Base-by-base conservation (phyloP, 2,113 vertebrate species). In the Chroicocephalus ridibundus region DNA sequence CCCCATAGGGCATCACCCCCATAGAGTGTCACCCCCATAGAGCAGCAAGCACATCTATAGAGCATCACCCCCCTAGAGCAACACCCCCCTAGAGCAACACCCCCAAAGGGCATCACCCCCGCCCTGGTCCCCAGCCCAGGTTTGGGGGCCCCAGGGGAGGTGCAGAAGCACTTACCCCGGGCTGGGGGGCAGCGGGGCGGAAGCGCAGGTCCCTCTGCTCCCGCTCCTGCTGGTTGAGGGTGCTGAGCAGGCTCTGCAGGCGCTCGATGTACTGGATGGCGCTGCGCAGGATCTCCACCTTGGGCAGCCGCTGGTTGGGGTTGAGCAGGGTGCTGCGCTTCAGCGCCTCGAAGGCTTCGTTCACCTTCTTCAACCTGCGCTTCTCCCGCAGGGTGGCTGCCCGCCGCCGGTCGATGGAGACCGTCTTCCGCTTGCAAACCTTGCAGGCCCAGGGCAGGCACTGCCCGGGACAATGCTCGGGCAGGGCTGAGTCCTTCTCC, bases 191-290 rank as follows among this genome's bases (percentile, higher is more conserved):
- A 1, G 93, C 11, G 31, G 97, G 93, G 12, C 97, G 96, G 93
- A 98, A 99, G 94, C 98, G 99, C 93, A 99, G 96, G 25, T 98
- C 98, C 7, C 98, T 74, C 95, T 98, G 99, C 77, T 99, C 99
- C 0, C 98, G 98, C 93, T 99, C 99, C 98, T 99, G 99, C 98
- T 99, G 99, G 98, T 99, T 99, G 94, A 99, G 99, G 57, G 99
- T 99, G 96, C 99, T 98, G 97, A 99, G 99, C 95, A 99, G 97
- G 25, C 99, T 99, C 98, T 99, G 99, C 54, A 99, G 98, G 75
- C 99, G 98, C 96, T 99, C 99, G 18, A 99, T 99, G 96, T 99
- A 99, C 97, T 99, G 99, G 96, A 99, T 99, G 98, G 99, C 99
- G 2, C 99, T 99, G 92, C 99, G 98, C 97, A 99, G 98, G 97